Conservation (phyloP, 2,113 vertebrate genomes). For the Bubo bubo region DNA sequence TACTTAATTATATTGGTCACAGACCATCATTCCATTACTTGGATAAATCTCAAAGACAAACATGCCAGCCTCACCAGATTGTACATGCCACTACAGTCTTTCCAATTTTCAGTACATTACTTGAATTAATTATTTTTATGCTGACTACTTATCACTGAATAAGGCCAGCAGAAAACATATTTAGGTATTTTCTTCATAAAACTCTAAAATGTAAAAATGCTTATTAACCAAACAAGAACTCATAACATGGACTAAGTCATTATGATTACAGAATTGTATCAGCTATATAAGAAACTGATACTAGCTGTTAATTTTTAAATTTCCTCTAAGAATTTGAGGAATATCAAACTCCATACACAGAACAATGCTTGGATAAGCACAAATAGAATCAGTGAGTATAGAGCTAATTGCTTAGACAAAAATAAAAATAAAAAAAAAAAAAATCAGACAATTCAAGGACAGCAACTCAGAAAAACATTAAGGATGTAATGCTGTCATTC, state of each 20-base stretch:
- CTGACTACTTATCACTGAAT: constrained; percentile 38
- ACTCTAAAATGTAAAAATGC: not conserved
- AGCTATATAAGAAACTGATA: not conserved
- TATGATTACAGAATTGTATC: not conserved
- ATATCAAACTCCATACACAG: not conserved
- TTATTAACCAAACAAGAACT: not conserved
- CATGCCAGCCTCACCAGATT: constrained; percentile 46
- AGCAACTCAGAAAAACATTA: not conserved
- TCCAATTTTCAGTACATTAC: constrained; percentile 2
- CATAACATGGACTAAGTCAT: not conserved
- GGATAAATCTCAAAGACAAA: constrained; percentile 56
- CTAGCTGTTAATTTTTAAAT: not conserved
- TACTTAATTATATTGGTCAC: constrained; percentile 65
- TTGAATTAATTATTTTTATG: constrained; percentile 46
- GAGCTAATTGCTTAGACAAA: not conserved
- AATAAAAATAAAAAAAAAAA: not conserved
- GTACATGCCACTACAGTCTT: constrained; percentile 58
- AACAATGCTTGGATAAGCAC: not conserved
- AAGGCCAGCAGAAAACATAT: not conserved
- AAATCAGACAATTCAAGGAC: not conserved
- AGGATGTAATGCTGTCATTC: not conserved
- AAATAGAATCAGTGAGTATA: not conserved
- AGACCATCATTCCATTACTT: constrained; percentile 40
- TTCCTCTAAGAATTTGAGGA: not conserved
- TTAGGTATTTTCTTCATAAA: not conserved